Base-by-base conservation (phyloP, 2,797 vertebrate species). In the Sebastes matsubarae region DNA sequence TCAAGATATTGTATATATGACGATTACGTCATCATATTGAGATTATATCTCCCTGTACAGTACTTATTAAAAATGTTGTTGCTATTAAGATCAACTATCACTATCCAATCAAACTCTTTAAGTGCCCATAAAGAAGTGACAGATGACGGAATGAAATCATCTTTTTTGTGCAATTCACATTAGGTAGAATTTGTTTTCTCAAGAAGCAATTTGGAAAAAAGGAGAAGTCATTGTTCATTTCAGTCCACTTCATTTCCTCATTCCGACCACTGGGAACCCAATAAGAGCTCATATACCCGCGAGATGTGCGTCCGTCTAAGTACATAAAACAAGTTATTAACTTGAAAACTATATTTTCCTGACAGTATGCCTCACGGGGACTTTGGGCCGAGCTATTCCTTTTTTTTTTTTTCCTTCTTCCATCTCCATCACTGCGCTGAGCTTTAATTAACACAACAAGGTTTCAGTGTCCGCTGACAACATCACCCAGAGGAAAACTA, bases 391-490 rank as follows among this genome's bases (percentile, higher is more conserved):
- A 80, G 82, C 69, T 29, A 65, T 65, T 80, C 66, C 29, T 32
- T 29, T 54, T 75, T 72, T 52, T 10, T 58, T 29, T 30, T 46
- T 46, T 46, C n/a, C 32, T 32, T 64, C 32, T 14, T n/a, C 34
- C 75, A 52, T 88, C 83, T 91, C 70, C 73, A 84, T 92, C 85
- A 83, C 69, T 79, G 82, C 32, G 29, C 67, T 50, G 74, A 87
- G 88, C 89, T 93, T 91, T 93, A 94, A 95, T 93, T 93, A 94
- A 93, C 87, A 92, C 87, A 92, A 93, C 90, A 93, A 93, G 91
- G 91, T 91, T 88, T 82, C 68, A 52, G 73, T 85, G 83, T 92
- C 90, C 90, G 91, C 89, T 88, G 93, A 93, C 89, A 90, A 86
- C 88, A 81, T 90, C 75, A 86, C 92, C 92, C 93, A 83, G 76